Conservation (phyloP, 2,888 invertebrate species). For the Drosophila nigricruria region DNA sequence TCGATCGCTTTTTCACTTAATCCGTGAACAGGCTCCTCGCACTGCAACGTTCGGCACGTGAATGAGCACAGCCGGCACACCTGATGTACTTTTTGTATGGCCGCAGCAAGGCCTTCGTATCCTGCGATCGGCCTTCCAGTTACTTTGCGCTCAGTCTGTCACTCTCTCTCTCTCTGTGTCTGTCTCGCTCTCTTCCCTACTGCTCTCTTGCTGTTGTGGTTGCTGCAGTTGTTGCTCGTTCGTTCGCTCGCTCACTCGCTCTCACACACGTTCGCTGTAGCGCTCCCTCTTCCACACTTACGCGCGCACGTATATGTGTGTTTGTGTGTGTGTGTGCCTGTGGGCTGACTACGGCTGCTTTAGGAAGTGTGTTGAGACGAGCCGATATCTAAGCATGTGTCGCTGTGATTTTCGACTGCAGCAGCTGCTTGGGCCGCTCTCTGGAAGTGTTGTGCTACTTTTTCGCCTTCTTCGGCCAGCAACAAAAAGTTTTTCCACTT, state of each 20-base stretch:
- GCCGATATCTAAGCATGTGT: slow-evolving; percentile 95
- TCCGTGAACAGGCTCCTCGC: slow-evolving; percentile 25
- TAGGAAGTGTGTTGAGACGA: slow-evolving; percentile 96
- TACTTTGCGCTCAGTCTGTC: slow-evolving; percentile 22
- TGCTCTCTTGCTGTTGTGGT: slow-evolving; percentile 7
- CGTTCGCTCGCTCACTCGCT: slow-evolving; percentile 22
- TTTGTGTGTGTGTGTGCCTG: slow-evolving; percentile 18
- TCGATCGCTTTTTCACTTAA: slow-evolving; percentile 1
- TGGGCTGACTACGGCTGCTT: slow-evolving; percentile 93
- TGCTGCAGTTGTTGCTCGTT: slow-evolving; percentile 16
- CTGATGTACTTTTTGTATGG: slow-evolving; percentile 58
- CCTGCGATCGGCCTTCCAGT: slow-evolving; percentile 64
- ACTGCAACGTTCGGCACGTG: slow-evolving; percentile 49
- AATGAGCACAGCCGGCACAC: slow-evolving; percentile 57
- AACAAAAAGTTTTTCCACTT: slow-evolving; percentile 55
- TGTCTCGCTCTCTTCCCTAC: slow-evolving; percentile 7
- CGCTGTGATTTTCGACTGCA: slow-evolving; percentile 71
- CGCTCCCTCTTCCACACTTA: slow-evolving; percentile 26
- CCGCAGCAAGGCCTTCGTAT: slow-evolving; percentile 31
- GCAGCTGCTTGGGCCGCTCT: slow-evolving; percentile 60
- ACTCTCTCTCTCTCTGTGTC: slow-evolving; percentile 25
- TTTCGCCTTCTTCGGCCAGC: slow-evolving; percentile 44
- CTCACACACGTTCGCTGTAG: slow-evolving; percentile 19
- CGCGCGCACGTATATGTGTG: slow-evolving; percentile 14
- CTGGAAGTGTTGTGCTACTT: slow-evolving; percentile 50